A percentile compares a stretch with the other conserved stretches of the same genome.
phyloP scores from a whole-genome alignment of 2,797 vertebrate species.

The Acanthiza pusilla region DNA sequence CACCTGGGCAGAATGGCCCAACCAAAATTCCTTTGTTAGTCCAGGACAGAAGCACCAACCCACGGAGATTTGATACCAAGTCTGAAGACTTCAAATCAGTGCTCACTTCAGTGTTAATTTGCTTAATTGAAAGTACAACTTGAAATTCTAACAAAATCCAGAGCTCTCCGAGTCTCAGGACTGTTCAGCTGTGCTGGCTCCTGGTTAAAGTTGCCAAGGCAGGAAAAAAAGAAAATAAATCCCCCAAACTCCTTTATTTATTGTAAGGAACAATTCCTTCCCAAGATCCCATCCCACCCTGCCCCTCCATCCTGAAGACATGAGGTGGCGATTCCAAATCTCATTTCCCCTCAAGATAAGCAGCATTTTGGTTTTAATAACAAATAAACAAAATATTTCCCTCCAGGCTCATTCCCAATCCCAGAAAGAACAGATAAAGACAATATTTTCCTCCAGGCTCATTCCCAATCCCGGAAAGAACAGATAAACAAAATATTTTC shows the following conservation, averaged over 20 bases:
- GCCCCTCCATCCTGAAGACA: not conserved
- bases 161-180: not conserved
- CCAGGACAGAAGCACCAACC: not conserved
- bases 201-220: not conserved
- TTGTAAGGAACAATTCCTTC: not conserved
- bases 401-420: not conserved
- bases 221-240: not conserved
- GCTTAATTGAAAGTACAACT: not conserved
- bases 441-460: not conserved
- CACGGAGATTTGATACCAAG: not conserved
- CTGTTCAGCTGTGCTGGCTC: not conserved
- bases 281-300: not conserved
- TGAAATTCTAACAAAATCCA: not conserved
- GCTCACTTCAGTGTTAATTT: not conserved
- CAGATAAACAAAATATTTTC: not conserved
- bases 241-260: not conserved
- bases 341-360: not conserved
- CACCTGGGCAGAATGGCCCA: not conserved
- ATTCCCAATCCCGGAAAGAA: not conserved
- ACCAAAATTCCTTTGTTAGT: not conserved
- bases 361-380: not conserved
- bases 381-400: not conserved
- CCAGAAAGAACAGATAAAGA: not conserved
- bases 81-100: not conserved
- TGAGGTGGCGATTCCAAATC: not conserved